Percentiles rank a stretch among this genome's conserved stretches.
Conservation (phyloP, 2,113 vertebrate genomes). For the Odobenus rosmarus region DNA sequence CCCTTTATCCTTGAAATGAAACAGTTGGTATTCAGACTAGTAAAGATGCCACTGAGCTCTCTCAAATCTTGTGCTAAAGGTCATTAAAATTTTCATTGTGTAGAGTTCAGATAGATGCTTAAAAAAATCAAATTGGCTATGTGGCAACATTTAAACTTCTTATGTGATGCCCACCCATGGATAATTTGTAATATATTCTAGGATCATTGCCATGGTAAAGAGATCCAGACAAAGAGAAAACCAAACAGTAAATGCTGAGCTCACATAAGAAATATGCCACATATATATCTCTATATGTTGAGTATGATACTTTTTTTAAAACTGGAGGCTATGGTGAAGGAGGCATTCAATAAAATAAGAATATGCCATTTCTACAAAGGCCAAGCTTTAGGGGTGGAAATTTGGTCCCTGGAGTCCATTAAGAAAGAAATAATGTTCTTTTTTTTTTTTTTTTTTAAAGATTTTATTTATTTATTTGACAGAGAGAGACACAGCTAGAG, state of each 20-base stretch:
- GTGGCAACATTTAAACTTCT: not conserved
- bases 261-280: not conserved
- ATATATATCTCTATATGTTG: not conserved
- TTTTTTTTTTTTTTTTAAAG: too few relatives aligned
- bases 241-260: not conserved
- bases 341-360: not conserved
- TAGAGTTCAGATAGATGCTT: not conserved
- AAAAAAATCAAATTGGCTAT: not conserved
- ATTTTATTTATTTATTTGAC: too few relatives aligned
- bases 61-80: not conserved
- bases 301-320: not conserved
- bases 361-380: not conserved
- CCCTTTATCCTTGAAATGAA: not conserved
- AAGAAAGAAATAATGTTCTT: not conserved
- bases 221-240: not conserved
- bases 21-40: not conserved
- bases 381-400: not conserved
- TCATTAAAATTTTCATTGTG: not conserved
- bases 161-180: not conserved
- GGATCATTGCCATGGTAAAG: not conserved
- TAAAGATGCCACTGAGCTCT: not conserved
- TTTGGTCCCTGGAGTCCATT: not conserved
- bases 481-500: too few relatives aligned
- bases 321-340: not conserved
- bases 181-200: conserved; percentile 13